Base-by-base conservation (phyloP, 2,797 vertebrate species). In the Myotis pilosus region DNA sequence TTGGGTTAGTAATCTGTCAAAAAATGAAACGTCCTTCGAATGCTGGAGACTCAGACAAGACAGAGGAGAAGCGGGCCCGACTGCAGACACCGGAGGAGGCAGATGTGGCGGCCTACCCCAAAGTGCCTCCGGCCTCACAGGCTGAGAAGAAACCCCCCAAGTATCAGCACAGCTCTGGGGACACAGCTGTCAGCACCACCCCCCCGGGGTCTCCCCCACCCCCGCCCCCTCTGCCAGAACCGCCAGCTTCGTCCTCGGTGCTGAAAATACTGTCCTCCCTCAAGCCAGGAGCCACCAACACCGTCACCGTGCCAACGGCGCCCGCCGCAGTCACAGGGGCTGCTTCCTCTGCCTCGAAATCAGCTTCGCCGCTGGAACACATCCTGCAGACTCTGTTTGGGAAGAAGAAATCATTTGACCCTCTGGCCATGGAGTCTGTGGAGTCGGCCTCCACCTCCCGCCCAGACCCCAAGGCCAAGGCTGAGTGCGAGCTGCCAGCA, bases 1-100 rank as follows among this genome's bases (percentile, higher is more conserved):
- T 99, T 66, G 99, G 99, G 51, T 96, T 99, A 89, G 99, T 99
- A 30, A 99, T 99, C 95, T 98, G 99, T 97, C 99, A 99, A 96
- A 99, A 99, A 95, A 93, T 97, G 57, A 99, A 99, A 93, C 99
- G 99, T 64, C 97, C 97, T 51, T 98, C 98, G 80, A 81, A 30
- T 51, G 92, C 97, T 6, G 96, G 96, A 3, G 99, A 99, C 84
- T 47, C 89, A 0, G 98, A 98, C 47, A 98, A 98, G 92, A 6
- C 15, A 0, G 99, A 99, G 55, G 99, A 99, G 87, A 99, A 99
- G 96, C 98, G 98, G 97, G 96, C 97, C 62, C 99, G 98, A 87
- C 93, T 98, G 76, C 98, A 98, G n/a, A 88, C 97, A 1, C 98
- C 98, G 2, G 99, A 99, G 62, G 98, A 99, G 17, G 82, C 90